Conservation (phyloP, 2,888 invertebrate species). For the Blera fallax region DNA sequence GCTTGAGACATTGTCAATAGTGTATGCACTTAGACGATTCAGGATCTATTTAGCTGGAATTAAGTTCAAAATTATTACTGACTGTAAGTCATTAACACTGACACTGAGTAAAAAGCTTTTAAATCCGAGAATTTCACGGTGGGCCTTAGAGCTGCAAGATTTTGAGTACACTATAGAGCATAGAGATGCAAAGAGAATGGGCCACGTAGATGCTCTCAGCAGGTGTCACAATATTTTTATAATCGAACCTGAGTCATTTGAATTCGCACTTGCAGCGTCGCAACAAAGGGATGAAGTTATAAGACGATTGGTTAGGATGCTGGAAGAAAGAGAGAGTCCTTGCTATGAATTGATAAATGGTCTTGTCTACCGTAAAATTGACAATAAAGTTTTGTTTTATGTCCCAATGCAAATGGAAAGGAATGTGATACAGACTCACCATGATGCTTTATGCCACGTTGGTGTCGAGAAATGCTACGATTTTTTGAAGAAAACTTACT, state of each 20-base stretch:
- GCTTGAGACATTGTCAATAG: slow-evolving; percentile 74
- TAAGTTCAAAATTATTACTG: slow-evolving; percentile 73
- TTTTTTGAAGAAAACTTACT: slow-evolving; percentile 76
- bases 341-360: slow-evolving; percentile 50
- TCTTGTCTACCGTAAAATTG: slow-evolving; percentile 39
- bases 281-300: slow-evolving; percentile 68
- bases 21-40: slow-evolving; percentile 74
- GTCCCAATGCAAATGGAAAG: slow-evolving; percentile 73
- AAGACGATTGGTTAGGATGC: slow-evolving; percentile 43
- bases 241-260: slow-evolving; percentile 39
- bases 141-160: slow-evolving; percentile 68
- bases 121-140: slow-evolving; percentile 70
- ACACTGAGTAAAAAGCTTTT: slow-evolving; percentile 69
- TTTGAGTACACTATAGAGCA: no score
- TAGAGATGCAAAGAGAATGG: no score
- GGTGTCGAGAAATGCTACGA: slow-evolving; percentile 75
- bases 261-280: slow-evolving; percentile 31
- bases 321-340: slow-evolving; percentile 60
- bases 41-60: slow-evolving; percentile 74
- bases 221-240: neutral
- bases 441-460: slow-evolving; percentile 75
- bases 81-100: slow-evolving; percentile 65
- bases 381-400: slow-evolving; percentile 49
- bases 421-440: slow-evolving; percentile 70
- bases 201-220: no score